Conservation (phyloP, 2,113 vertebrate species). For the Prionailurus viverrinus region DNA sequence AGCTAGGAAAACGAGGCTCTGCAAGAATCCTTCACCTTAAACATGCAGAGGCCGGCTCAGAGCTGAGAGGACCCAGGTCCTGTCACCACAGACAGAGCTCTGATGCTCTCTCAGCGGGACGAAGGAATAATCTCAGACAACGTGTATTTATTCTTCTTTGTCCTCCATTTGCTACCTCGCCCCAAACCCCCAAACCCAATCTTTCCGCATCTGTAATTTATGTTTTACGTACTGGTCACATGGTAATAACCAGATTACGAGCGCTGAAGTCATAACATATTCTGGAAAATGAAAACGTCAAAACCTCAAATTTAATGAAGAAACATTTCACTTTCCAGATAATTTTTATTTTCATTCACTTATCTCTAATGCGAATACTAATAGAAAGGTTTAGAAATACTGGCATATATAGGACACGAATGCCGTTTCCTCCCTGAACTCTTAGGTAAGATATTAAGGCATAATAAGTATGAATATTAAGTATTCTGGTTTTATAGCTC, state of each 20-base stretch:
- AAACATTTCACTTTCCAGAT: slow-evolving; percentile 59
- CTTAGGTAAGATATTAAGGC: slow-evolving; percentile 8
- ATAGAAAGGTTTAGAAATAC: slow-evolving; percentile 42
- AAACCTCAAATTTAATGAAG: slow-evolving; percentile 57
- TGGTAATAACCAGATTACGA: slow-evolving; percentile 48
- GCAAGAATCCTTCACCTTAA: neutral
- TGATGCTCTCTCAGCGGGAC: neutral
- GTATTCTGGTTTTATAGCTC: slow-evolving; percentile 11
- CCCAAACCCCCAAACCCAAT: neutral
- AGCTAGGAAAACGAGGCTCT: neutral
- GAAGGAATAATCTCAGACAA: neutral
- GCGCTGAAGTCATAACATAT: neutral
- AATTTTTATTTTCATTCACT: slow-evolving; percentile 57
- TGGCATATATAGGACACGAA: neutral
- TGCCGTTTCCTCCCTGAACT: neutral
- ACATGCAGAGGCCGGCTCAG: neutral
- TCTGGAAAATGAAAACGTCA: slow-evolving; percentile 61
- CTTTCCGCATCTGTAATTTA: neutral
- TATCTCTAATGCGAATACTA: slow-evolving; percentile 52
- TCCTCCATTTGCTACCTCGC: neutral
- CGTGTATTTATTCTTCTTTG: neutral
- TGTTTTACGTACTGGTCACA: neutral
- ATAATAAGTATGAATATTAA: slow-evolving; percentile 51
- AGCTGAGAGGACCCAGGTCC: neutral
- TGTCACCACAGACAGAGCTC: neutral